Evolutionary conservation across 2,113 vertebrate species (phyloP), one percentile per base, ranked within the genome.

Genomic region (Phrynosoma platyrhinos): DNA sequence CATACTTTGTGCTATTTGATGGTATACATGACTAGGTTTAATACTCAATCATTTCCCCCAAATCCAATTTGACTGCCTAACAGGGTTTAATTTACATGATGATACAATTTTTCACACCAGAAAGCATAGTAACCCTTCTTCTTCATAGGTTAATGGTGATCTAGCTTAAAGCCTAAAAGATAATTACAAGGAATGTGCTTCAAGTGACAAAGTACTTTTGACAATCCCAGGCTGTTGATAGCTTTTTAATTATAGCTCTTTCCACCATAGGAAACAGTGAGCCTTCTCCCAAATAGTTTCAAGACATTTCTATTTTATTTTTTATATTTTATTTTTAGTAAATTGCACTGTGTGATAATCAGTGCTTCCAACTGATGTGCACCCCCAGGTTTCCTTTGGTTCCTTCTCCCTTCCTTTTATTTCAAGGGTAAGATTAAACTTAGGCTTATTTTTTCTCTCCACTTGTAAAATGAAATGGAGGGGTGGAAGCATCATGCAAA

Each of bases 101-200:
- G 96, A 96, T 95, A 96, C 89, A 95, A 97, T 97, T 96, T 97
- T 91, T 96, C 96, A 97, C 95, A 95, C 92, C 95, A 96, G 95
- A 96, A 97, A 96, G 92, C 91, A 91, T 62, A 95, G 95, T 95
- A 95, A 95, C 93, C 94, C 92, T 95, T 95, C 94, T 94, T 94
- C 90, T 94, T 95, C 91, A 94, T 90, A 96, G 95, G 96, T 97
- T 97, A 96, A 96, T 96, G 96, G 96, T 94, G 94, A 96, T 94
- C 88, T 92, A 96, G 88, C 92, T 96, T 95, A 94, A 95, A 96
- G 91, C 89, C 92, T 94, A 58, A 91, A 95, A 96, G 94, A 96
- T 96, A 97, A 97, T 97, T 97, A 95, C 90, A 93, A 94, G 82
- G 88, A 96, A 94, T 93, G 89, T 95, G 92, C 92, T 96, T 94